phyloP scores from a whole-genome alignment of 2,113 vertebrate species.

The Mesocricetus auratus region DNA sequence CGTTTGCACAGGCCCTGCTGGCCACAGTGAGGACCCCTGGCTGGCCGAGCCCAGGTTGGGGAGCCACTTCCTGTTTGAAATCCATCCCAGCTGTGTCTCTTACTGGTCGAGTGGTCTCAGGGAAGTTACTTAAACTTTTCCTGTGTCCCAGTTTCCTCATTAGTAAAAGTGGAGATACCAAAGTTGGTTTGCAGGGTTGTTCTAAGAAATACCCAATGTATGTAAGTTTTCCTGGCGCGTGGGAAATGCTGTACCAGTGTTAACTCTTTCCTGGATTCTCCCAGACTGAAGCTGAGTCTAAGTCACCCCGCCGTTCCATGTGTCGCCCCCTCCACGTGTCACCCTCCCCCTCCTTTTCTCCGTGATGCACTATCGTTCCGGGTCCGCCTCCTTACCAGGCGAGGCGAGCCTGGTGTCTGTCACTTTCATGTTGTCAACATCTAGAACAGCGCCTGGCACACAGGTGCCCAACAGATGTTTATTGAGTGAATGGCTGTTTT shows the following conservation, averaged over 20 bases:
- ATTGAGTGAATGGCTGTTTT: not conserved
- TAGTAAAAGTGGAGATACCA: not conserved
- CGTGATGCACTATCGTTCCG: fast-evolving
- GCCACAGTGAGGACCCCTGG: not conserved
- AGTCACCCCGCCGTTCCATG: too few species aligned
- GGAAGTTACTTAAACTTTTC: slow-evolving; percentile 5
- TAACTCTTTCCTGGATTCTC: not conserved
- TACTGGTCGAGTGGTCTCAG: not conserved
- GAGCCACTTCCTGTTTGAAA: not conserved
- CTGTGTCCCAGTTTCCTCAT: not conserved
- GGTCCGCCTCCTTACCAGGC: not conserved
- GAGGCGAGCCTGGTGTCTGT: not conserved
- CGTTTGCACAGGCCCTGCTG: not conserved
- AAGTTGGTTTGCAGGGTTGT: not conserved
- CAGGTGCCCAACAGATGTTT: not conserved
- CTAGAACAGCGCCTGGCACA: not conserved
- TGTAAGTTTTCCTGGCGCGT: fast-evolving
- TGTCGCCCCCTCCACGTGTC: not conserved
- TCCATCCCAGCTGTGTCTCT: not conserved
- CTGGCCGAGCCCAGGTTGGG: not conserved
- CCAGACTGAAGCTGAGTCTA: not conserved
- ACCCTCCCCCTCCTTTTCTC: not conserved
- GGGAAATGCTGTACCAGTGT: fast-evolving
- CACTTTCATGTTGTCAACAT: not conserved
- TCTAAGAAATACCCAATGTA: not conserved